Evolutionary conservation across 2,797 vertebrate genomes (phyloP), one percentile per base, ranked within the genome.

Genomic region (Pseudochirops cupreus): DNA sequence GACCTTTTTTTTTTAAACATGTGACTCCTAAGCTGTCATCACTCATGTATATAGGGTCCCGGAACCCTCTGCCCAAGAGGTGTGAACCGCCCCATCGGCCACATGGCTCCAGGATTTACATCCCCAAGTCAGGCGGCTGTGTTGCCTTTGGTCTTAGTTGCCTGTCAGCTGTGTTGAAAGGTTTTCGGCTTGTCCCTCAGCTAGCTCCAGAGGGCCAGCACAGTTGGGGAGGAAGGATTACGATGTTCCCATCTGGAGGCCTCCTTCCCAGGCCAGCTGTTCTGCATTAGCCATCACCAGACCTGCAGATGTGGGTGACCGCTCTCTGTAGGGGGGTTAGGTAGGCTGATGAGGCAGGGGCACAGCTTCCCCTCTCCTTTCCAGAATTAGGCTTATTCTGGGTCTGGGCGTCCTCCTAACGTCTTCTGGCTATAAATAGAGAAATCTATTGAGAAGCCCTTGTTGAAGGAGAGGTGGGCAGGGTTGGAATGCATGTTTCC

Each of bases 331-430:
- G 26, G 21, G n/a, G 94, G 94, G 92, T 0, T 56, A 95, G 97
- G 97, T 97, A 96, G 91, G 93, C 91, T 92, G 1, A 21, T 94
- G 97, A 94, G 94, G 95, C 28, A 82, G 87, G 95, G 96, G 97
- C 95, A 96, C 97, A 82, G 7, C 9, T 97, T 95, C 91, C 96
- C 21, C 1, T 97, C 97, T 92, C 87, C 93, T 96, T 97, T 97
- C 97, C 97, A 94, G 98, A 97, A 96, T 94, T 18, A 91, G 95
- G 96, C 97, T 82, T 98, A 98, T 98, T 98, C 97, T 95, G 98
- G 97, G 96, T 94, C 94, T 96, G 52, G 57, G 97, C 97, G 90
- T 96, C 96, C 97, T 97, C 97, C 96, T 95, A 74, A 0, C 1
- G 92, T 96, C 97, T 97, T 95, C 2, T 0, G 94, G 95, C 16